These are phyloP conservation scores for Rhagologus leucostigma DNA, from an alignment of 2,113 vertebrate species.

Conservation along the genomic window DNA sequence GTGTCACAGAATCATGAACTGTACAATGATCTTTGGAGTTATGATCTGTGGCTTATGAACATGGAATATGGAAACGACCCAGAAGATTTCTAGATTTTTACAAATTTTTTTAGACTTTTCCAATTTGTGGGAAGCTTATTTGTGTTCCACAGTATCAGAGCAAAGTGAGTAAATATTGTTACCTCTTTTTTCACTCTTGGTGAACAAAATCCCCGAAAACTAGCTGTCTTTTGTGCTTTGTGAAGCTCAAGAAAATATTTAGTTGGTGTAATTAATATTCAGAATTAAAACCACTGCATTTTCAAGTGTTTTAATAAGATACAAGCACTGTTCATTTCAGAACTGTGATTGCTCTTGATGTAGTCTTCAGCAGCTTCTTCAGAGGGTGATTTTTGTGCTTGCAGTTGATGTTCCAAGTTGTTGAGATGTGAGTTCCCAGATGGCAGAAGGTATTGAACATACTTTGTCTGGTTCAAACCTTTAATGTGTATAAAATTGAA, in stretches of 20 bases:
- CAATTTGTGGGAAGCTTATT: neutral
- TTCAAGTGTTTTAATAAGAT: neutral
- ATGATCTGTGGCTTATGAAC: neutral
- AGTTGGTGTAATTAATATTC: neutral
- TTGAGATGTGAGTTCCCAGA: neutral
- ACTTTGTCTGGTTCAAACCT: neutral
- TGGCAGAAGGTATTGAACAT: neutral
- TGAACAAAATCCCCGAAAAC: neutral
- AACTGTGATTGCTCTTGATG: neutral
- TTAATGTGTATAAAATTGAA: neutral
- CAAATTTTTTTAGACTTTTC: neutral
- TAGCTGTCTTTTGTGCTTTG: neutral
- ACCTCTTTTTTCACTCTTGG: neutral
- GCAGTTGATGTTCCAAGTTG: neutral
- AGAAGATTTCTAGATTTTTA: neutral
- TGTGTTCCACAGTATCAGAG: neutral
- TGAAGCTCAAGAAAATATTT: neutral
- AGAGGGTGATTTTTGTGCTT: neutral
- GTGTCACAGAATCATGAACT: neutral
- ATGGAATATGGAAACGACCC: neutral
- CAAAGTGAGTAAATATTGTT: neutral
- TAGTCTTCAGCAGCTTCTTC: neutral
- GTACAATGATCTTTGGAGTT: neutral
- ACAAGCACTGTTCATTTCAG: neutral
- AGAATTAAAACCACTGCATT: neutral